phyloP scores from a whole-genome alignment of 2,797 vertebrate genomes.

The Gallinago solitaria region DNA sequence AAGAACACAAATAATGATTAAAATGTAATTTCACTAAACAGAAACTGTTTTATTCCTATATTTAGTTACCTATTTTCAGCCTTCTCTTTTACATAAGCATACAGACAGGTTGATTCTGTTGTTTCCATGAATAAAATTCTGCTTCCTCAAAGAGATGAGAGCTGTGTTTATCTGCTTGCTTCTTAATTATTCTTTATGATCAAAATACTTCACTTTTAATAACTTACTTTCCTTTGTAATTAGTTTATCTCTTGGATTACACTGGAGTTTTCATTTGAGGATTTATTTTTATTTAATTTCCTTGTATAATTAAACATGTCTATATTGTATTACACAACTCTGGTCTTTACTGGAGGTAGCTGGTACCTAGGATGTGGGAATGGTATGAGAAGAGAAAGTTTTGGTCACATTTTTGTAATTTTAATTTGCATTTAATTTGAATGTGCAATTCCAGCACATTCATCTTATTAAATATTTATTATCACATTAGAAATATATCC shows the following conservation, averaged over 20 bases:
- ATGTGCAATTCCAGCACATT: neutral
- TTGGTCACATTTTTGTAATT: neutral
- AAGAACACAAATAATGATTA: neutral
- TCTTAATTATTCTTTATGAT: constrained; percentile 26
- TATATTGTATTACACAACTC: neutral
- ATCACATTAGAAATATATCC: neutral
- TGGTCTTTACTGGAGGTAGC: neutral
- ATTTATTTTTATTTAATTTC: constrained; percentile 23
- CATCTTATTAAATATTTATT: neutral
- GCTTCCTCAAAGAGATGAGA: neutral
- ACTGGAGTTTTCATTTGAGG: neutral
- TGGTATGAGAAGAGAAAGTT: neutral
- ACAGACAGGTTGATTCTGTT: neutral
- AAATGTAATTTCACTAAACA: neutral
- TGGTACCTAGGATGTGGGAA: neutral
- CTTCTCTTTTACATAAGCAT: neutral
- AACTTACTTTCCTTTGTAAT: constrained; percentile 4
- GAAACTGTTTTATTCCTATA: neutral
- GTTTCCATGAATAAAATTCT: neutral
- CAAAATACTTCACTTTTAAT: constrained; percentile 30
- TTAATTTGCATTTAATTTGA: neutral
- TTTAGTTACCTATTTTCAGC: neutral
- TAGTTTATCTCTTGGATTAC: constrained; percentile 13
- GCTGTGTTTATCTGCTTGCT: neutral
- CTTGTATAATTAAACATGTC: neutral